Evolutionary conservation across 2,888 invertebrate genomes (phyloP).

Genomic region (Saturnia japonica): DNA sequence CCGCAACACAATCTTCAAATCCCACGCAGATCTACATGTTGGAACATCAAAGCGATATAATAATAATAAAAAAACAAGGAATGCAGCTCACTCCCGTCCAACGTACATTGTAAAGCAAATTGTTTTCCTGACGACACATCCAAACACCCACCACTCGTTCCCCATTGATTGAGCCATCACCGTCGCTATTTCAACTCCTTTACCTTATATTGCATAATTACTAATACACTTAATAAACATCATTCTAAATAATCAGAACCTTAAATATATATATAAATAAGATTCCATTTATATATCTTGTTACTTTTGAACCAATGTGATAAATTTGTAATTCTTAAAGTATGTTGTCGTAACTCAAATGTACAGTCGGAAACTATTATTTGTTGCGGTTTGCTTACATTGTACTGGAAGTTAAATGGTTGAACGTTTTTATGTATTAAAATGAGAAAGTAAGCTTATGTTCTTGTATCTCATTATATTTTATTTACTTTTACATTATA

Average conservation of each 20-base stretch:
- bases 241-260: not conserved
- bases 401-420: slow-evolving; percentile 66
- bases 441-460: slow-evolving; percentile 50
- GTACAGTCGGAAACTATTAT: slow-evolving; percentile 75
- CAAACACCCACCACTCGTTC: slow-evolving; percentile 61
- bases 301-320: slow-evolving; percentile 14
- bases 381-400: slow-evolving; percentile 73
- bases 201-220: slow-evolving; percentile 45
- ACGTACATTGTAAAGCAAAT: slow-evolving; percentile 71
- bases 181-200: slow-evolving; percentile 65
- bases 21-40: slow-evolving; percentile 6
- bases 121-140: slow-evolving; percentile 72
- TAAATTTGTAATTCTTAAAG: slow-evolving; percentile 50
- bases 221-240: slow-evolving; percentile 21
- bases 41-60: slow-evolving; percentile 20
- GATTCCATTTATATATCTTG: not conserved
- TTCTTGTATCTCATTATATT: slow-evolving; percentile 29
- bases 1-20: not conserved
- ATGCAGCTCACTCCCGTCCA: slow-evolving; percentile 34
- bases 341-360: slow-evolving; percentile 72
- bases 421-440: slow-evolving; percentile 59
- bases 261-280: slow-evolving; percentile 3
- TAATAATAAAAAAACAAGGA: slow-evolving; percentile 31
- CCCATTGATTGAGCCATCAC: slow-evolving; percentile 77
- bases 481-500: not conserved